Evolutionary conservation across 30 jellyfish, hydroid and myxozoan genomes (phyloP), one percentile per base, ranked within the genome.

Genomic region (Pseudorhiza aurosa): DNA sequence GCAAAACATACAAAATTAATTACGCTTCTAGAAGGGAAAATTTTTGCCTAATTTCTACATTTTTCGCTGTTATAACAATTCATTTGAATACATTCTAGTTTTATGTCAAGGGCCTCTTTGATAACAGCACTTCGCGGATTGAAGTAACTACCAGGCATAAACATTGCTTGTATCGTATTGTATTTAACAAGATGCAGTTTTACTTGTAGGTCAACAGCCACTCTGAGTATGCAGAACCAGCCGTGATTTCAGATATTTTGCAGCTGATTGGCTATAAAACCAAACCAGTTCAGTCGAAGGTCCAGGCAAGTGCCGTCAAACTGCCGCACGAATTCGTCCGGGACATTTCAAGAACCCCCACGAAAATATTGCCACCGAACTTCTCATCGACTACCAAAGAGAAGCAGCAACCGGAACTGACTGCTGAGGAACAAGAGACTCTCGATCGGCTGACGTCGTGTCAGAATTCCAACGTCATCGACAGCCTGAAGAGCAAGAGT

Each of bases 171-270:
- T n/a, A n/a, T n/a, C n/a, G n/a, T n/a, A n/a, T n/a, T n/a, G n/a
- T n/a, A n/a, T n/a, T n/a, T n/a, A n/a, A n/a, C n/a, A n/a, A n/a
- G n/a, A n/a, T n/a, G n/a, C n/a, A n/a, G n/a, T 58, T 27, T 60
- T 17, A 21, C 8, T 17, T 33, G 11, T 28, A 81, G 93, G 77
- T 81, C 6, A 69, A 58, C 74, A 69, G 93, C 45, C 93, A 81
- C 33, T 81, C 93, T 5, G 93, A 81, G 1, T 81, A 81, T 60
- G 81, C 93, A 0, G 85, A 81, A n/a, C 85, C 93, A 14, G 25
- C 78, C 28, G 63, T 49, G n/a, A 81, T 81, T 10, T 67, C 79
- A 2, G 47, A 55, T 15, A 45, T 69, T 21, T 47, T 81, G 40
- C 71, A 81, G 43, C 51, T 57, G 72, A 58, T 81, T 44, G 80